phyloP scores from a whole-genome alignment of 2,888 invertebrate species.

The Unio pictorum region DNA sequence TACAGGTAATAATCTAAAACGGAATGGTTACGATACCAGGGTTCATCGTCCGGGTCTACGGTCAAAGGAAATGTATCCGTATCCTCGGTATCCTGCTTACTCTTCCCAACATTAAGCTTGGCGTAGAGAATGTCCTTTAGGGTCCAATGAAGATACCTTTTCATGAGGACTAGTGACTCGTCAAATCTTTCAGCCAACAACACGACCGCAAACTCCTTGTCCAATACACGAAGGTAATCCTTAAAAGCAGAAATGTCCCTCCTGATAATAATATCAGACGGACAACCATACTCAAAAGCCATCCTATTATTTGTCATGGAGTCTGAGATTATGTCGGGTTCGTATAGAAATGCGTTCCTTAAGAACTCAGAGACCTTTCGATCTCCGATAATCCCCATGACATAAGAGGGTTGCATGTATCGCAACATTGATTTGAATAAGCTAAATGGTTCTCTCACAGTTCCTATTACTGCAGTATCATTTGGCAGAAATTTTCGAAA shows the following conservation, averaged over 20 bases:
- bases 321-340: slow-evolving; percentile 1
- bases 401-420: slow-evolving; percentile 21
- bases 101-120: slow-evolving; percentile 25
- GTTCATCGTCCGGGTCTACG: background rate
- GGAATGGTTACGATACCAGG: slow-evolving; percentile 13
- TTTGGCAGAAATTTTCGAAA: slow-evolving; percentile 23
- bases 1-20: slow-evolving; percentile 27
- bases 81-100: slow-evolving; percentile 7
- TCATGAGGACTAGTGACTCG: slow-evolving; percentile 31
- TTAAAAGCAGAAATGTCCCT: slow-evolving; percentile 19
- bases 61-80: background rate
- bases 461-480: slow-evolving; percentile 20
- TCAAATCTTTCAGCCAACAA: slow-evolving; percentile 28
- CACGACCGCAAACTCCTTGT: slow-evolving; percentile 28
- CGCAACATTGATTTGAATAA: slow-evolving; percentile 24
- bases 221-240: slow-evolving; percentile 21
- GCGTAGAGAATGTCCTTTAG: slow-evolving; percentile 32
- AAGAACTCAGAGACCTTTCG: slow-evolving; percentile 20
- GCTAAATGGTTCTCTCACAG: slow-evolving; percentile 27
- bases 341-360: slow-evolving; percentile 10
- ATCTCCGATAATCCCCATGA: slow-evolving; percentile 8
- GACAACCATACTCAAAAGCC: slow-evolving; percentile 30
- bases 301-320: slow-evolving; percentile 29
- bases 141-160: slow-evolving; percentile 21
- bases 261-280: slow-evolving; percentile 21